Percentiles rank a stretch among this genome's conserved stretches.
Conservation (phyloP, 2,888 invertebrate genomes). For the Druceiella hillmani region DNA sequence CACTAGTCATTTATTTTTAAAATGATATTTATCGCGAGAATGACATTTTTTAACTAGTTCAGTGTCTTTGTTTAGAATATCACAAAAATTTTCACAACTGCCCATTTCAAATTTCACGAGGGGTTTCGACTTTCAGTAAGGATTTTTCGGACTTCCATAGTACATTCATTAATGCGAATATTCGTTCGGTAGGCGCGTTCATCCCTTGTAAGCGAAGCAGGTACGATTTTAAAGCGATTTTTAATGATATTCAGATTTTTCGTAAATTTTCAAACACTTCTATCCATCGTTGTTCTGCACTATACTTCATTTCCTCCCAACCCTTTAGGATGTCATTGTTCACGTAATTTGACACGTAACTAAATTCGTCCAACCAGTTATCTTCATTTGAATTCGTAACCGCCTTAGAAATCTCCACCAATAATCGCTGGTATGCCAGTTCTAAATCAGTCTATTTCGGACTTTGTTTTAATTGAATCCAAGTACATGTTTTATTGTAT, state of each 20-base stretch:
- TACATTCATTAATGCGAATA: too few relatives aligned
- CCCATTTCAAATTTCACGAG: conserved; percentile 11
- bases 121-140: conserved; percentile 8
- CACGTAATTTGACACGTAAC: conserved; percentile 10
- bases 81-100: conserved; percentile 9
- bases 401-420: conserved; percentile 9
- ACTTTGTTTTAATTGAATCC: conserved; percentile 10
- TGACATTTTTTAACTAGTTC: conserved; percentile 9
- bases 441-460: conserved; percentile 10
- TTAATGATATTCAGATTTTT: too few relatives aligned
- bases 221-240: too few relatives aligned
- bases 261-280: too few relatives aligned
- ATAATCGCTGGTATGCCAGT: conserved; percentile 10
- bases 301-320: conserved; percentile 11
- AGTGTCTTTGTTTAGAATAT: conserved; percentile 13
- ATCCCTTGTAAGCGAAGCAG: too few relatives aligned
- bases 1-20: conserved; percentile 8
- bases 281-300: too few relatives aligned
- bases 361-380: conserved; percentile 12
- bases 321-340: conserved; percentile 9
- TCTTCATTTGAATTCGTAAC: too few relatives aligned
- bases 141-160: too few relatives aligned
- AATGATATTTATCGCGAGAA: conserved; percentile 5
- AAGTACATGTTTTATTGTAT: conserved; percentile 7
- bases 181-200: too few relatives aligned